Percentiles rank a stretch among this genome's conserved stretches.
phyloP scores from a whole-genome alignment of 2,797 vertebrate species.

The Lagodon rhomboides region DNA sequence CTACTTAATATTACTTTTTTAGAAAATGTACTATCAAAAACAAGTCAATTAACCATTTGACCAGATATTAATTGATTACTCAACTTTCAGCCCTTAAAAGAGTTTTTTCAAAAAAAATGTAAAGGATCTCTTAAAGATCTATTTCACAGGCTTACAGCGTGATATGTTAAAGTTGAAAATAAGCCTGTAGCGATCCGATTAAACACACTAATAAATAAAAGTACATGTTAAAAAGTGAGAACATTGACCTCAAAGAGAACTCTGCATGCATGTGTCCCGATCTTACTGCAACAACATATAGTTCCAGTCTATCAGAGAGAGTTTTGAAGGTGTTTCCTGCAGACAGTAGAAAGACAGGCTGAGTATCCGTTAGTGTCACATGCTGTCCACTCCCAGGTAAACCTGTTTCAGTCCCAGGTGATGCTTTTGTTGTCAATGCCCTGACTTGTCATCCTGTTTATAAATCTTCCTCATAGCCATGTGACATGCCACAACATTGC shows the following conservation, averaged over 20 bases:
- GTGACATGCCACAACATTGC: slow-evolving; percentile 32
- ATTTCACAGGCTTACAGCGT: neutral
- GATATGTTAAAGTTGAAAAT: neutral
- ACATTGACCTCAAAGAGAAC: too few species aligned
- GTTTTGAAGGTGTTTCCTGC: neutral
- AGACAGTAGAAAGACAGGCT: slow-evolving; percentile 6
- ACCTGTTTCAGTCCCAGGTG: slow-evolving; percentile 50
- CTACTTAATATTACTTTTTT: too few species aligned
- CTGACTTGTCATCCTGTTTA: slow-evolving; percentile 9
- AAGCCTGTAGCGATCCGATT: neutral
- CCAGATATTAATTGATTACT: neutral
- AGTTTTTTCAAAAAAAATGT: neutral
- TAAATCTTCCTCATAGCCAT: slow-evolving; percentile 11
- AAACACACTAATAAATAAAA: neutral
- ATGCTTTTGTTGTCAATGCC: neutral
- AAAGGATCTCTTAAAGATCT: neutral
- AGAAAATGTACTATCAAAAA: neutral
- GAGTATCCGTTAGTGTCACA: slow-evolving; percentile 39
- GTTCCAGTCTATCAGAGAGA: too few species aligned
- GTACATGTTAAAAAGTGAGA: neutral
- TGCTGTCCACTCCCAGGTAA: slow-evolving; percentile 42
- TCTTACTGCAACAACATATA: neutral
- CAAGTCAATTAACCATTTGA: neutral
- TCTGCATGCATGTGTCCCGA: neutral
- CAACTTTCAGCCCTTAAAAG: neutral